These are phyloP conservation scores for Agelas oroides DNA, from an alignment of 37 sponge, comb jelly and placozoan species.

Conservation along the genomic window DNA sequence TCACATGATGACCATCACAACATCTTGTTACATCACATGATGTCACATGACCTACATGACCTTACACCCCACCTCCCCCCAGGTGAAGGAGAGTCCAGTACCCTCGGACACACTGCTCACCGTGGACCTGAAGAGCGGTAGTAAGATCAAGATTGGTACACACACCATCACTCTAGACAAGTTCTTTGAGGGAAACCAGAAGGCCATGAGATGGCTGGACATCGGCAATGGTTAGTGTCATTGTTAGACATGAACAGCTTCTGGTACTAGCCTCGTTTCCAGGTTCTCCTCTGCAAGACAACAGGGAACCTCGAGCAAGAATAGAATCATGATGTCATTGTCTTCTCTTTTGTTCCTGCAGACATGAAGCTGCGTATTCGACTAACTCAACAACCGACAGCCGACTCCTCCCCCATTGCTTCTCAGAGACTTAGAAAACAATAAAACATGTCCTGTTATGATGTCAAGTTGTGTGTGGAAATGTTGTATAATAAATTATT, in stretches of 20 bases:
- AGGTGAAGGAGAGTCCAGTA: conserved; percentile 69
- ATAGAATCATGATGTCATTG: no score
- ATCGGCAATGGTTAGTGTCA: conserved; percentile 66
- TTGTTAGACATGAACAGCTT: not conserved
- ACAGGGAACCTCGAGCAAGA: no score
- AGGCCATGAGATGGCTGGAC: conserved; percentile 41
- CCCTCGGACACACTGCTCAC: conserved; percentile 59
- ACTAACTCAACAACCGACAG: conserved; percentile 24
- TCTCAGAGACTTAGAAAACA: not conserved
- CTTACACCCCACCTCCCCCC: not conserved
- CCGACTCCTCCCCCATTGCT: conserved; percentile 7
- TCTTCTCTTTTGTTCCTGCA: not conserved
- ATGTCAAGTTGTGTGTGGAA: no score
- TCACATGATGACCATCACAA: not conserved
- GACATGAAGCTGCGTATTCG: conserved; percentile 40
- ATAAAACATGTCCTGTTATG: no score
- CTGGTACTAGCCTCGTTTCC: no score
- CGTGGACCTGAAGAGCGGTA: conserved; percentile 73
- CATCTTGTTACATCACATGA: not conserved
- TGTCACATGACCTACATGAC: no score
- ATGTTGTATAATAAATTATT: no score
- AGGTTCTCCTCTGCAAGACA: no score
- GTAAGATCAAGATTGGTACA: conserved; percentile 61
- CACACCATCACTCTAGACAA: conserved; percentile 69
- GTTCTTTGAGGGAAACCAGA: conserved; percentile 63